Evolutionary conservation across 2,113 vertebrate species (phyloP), one percentile per base, ranked within the genome.

Genomic region (Micronycteris hirsuta): DNA sequence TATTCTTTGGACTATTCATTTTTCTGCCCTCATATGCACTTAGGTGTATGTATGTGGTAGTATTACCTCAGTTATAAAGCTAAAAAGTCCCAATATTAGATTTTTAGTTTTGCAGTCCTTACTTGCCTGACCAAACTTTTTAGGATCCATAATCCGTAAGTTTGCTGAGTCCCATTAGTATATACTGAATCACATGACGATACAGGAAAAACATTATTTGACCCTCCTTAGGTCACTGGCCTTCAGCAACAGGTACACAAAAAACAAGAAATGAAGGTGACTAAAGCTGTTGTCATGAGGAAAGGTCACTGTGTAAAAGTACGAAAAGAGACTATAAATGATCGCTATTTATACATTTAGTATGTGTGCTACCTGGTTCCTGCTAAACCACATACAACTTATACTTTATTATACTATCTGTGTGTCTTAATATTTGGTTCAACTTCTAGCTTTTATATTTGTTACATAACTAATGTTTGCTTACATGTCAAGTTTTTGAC

Each of bases 21-120:
- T 73, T 92, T 70, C 4, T 70, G 73, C 43, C 58, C 16, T 19
- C 89, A 61, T 61, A 82, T 89, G 49, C 17, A 67, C 86, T 81
- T 76, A 71, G 31, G 20, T 43, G 9, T 56, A 41, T 58, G 52
- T 17, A 86, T 22, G 36, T n/a, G 74, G n/a, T 36, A 76, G 43
- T 67, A 86, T 86, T 86, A 93, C 36, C 26, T 83, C 76, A 91
- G 43, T 54, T 12, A 63, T 47, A 56, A 3, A 76, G 17, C n/a
- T 31, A 83, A 70, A 38, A 4, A 73, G 20, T 77, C 45, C 26
- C 36, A 87, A 95, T 11, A 78, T 3, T 91, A 26, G 31, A 77
- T 87, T 90, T 95, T 77, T n/a, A 82, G 87, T 87, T 89, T 76
- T 91, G 15, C 26, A 49, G 58, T 87, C 15, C 52, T 86, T 80